Percentiles rank a stretch among this genome's conserved stretches.
Evolutionary conservation across 2,797 vertebrate species (phyloP).

Genomic region (Macropus fuliginosus): DNA sequence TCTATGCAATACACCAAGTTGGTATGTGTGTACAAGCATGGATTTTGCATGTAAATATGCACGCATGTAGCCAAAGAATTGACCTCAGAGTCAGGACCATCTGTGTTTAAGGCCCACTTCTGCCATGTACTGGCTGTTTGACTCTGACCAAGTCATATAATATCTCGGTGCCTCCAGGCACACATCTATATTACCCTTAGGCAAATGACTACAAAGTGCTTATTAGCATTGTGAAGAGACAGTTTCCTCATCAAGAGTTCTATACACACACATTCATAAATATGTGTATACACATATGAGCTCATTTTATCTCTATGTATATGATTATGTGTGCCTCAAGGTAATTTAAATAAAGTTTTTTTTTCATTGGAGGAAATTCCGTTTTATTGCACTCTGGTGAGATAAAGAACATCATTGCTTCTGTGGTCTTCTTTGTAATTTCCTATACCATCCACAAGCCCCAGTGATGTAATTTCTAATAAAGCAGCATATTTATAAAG

Average conservation of each 20-base stretch:
- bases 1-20: neutral
- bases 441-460: conserved; percentile 55
- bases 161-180: neutral
- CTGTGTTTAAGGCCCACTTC: neutral
- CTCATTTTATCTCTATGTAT: neutral
- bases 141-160: neutral
- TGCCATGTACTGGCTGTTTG: neutral
- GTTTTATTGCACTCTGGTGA: conserved; percentile 58
- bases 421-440: conserved; percentile 70
- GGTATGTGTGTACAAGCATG: neutral
- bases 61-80: neutral
- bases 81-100: neutral
- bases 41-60: neutral
- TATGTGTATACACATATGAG: neutral
- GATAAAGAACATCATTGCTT: conserved; percentile 74
- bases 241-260: neutral
- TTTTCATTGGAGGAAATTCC: conserved; percentile 72
- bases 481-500: conserved; percentile 80
- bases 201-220: neutral
- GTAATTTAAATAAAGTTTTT: conserved; percentile 66
- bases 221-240: neutral
- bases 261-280: neutral
- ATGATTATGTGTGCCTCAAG: conserved; percentile 55
- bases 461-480: conserved; percentile 74
- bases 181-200: neutral